phyloP scores from a whole-genome alignment of 2,888 invertebrate genomes.

The Smittia aterrima region DNA sequence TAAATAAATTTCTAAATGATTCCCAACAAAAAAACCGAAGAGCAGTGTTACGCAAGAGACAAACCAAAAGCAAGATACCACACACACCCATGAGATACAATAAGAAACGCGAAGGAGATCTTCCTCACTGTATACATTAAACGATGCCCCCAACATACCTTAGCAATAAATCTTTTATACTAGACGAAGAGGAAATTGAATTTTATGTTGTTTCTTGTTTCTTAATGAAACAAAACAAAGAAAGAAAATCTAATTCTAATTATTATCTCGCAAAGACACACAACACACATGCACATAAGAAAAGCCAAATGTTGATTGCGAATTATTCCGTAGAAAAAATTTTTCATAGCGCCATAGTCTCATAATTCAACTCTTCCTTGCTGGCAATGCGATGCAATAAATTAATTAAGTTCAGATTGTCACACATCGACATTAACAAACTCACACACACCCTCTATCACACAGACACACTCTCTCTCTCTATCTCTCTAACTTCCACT shows the following conservation, averaged over 20 bases:
- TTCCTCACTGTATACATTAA: neutral
- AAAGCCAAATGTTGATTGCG: neutral
- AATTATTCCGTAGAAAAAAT: neutral
- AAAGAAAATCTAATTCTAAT: neutral
- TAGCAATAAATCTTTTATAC: conserved; percentile 25
- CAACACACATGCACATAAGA: no score
- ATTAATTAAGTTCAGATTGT: neutral
- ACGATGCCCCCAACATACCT: conserved; percentile 8
- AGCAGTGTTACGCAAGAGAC: neutral
- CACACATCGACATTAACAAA: neutral
- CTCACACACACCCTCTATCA: neutral
- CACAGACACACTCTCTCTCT: neutral
- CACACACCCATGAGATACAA: neutral
- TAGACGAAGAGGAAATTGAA: neutral
- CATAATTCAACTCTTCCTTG: neutral
- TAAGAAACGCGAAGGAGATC: neutral
- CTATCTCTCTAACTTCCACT: neutral
- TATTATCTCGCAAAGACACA: neutral
- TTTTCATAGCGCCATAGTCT: neutral
- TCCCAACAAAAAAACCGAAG: conserved; percentile 21
- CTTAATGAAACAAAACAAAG: neutral
- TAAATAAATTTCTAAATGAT: conserved; percentile 24
- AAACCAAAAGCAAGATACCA: neutral
- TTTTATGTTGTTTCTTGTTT: conserved; percentile 2
- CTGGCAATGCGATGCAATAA: neutral